phyloP scores from a whole-genome alignment of 1,140 invertebrate species.

The Diorhabda carinulata region DNA sequence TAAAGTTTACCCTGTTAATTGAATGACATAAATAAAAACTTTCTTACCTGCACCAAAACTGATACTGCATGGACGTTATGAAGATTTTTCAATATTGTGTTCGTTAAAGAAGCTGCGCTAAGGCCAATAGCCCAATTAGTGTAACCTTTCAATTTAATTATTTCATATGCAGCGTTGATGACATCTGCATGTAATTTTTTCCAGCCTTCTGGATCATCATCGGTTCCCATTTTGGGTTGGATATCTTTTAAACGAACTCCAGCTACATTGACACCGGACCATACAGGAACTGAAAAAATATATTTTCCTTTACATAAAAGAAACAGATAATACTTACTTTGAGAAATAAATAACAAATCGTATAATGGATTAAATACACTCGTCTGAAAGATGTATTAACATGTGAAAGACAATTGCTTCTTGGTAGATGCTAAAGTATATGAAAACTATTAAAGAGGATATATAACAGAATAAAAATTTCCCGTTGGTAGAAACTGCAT shows the following conservation, averaged over 20 bases:
- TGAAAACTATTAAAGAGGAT: no score
- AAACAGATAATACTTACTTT: no score
- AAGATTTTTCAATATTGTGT: conserved; percentile 72
- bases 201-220: conserved; percentile 75
- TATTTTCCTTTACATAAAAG: no score
- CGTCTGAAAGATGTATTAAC: no score
- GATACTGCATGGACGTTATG: conserved; percentile 78
- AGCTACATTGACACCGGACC: conserved; percentile 89
- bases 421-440: no score
- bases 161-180: conserved; percentile 80
- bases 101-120: conserved; percentile 69
- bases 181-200: conserved; percentile 72
- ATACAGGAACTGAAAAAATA: conserved; percentile 72
- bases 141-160: conserved; percentile 87
- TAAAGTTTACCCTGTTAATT: background rate
- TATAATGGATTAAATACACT: no score
- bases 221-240: conserved; percentile 67
- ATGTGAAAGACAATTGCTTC: no score
- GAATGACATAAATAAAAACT: background rate
- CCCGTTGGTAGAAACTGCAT: no score
- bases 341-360: no score
- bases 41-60: conserved; percentile 71
- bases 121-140: conserved; percentile 88
- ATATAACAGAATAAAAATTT: no score
- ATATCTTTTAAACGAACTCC: conserved; percentile 78